A percentile compares a stretch with the other conserved stretches of the same genome.
Conservation (phyloP, 1,140 invertebrate species). For the Stegodyphus mimosarum region DNA sequence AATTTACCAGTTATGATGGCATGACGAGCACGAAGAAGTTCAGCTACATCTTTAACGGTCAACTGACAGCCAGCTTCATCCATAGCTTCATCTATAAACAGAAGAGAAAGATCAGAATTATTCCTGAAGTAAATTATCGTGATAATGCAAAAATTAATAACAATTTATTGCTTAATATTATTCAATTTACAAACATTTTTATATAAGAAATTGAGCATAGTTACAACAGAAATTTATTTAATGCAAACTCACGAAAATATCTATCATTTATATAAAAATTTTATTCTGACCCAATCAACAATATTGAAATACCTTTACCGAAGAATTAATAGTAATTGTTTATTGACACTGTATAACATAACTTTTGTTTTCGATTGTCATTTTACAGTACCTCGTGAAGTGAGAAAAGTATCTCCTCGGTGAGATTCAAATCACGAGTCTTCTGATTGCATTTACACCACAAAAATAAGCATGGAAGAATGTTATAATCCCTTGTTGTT, state of each 20-base stretch:
- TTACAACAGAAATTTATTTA: not conserved
- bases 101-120: conserved; percentile 3
- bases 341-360: too few species aligned
- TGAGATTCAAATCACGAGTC: too few species aligned
- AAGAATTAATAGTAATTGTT: too few species aligned
- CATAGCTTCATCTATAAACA: conserved; percentile 72
- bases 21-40: conserved; percentile 86
- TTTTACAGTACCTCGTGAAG: too few species aligned
- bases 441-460: too few species aligned
- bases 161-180: not conserved
- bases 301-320: too few species aligned
- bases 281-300: too few species aligned
- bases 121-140: not conserved
- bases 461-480: too few species aligned
- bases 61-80: conserved; percentile 71
- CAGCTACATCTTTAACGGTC: conserved; percentile 82
- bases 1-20: conserved; percentile 84
- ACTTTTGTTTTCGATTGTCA: too few species aligned
- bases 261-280: not conserved
- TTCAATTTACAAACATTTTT: not conserved
- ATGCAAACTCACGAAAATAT: not conserved
- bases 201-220: not conserved
- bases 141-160: not conserved
- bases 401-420: too few species aligned
- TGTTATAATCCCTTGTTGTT: too few species aligned